Evolutionary conservation across 2,888 invertebrate species (phyloP).

Genomic region (Hypselothyrea guttata): DNA sequence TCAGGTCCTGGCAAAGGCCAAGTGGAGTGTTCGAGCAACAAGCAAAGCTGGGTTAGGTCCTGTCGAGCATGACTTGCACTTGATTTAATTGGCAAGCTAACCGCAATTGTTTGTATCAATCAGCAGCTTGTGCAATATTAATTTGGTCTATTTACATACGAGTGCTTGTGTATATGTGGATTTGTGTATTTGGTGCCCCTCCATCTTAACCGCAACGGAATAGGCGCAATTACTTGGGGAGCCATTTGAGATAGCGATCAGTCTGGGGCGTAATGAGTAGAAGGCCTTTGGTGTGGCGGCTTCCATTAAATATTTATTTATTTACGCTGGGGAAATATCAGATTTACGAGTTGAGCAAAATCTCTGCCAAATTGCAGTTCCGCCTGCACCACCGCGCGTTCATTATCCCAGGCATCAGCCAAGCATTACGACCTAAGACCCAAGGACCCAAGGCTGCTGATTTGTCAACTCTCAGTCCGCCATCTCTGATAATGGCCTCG

Average conservation of each 20-base stretch:
- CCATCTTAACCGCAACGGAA: slow-evolving; percentile 7
- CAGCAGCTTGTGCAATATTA: slow-evolving; percentile 59
- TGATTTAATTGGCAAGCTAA: slow-evolving; percentile 38
- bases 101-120: slow-evolving; percentile 50
- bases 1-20: slow-evolving; percentile 8
- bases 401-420: slow-evolving; percentile 45
- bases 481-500: slow-evolving; percentile 58
- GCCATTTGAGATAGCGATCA: slow-evolving; percentile 49
- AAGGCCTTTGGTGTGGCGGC: slow-evolving; percentile 12
- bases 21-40: slow-evolving; percentile 18
- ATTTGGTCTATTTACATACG: slow-evolving; percentile 53
- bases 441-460: slow-evolving; percentile 42
- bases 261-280: slow-evolving; percentile 16
- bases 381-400: slow-evolving; percentile 19
- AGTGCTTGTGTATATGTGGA: background rate
- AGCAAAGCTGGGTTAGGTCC: slow-evolving; percentile 8
- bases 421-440: slow-evolving; percentile 45
- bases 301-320: slow-evolving; percentile 53
- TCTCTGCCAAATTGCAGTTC: slow-evolving; percentile 57
- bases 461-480: slow-evolving; percentile 61
- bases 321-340: slow-evolving; percentile 53
- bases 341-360: slow-evolving; percentile 45
- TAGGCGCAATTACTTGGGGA: slow-evolving; percentile 35
- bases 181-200: background rate
- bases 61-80: slow-evolving; percentile 21